A percentile compares a stretch with the other conserved stretches of the same genome.
Conservation (phyloP, 1,140 invertebrate species). For the Drosophila lacteicornis region DNA sequence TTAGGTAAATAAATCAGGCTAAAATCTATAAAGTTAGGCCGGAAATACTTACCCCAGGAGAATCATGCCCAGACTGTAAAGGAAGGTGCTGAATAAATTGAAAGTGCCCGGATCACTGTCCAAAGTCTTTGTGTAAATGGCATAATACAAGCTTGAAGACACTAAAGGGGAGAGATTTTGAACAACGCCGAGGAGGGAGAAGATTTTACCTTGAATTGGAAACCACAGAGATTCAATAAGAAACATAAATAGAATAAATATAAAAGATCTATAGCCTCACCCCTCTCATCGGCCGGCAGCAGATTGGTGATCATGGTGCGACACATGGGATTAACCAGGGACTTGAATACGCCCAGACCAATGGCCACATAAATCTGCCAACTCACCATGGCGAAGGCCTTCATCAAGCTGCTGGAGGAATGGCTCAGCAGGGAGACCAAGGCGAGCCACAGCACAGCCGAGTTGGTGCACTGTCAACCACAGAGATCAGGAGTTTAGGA, state of each 20-base stretch:
- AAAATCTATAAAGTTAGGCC: background rate
- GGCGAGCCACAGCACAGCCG: constrained; percentile 61
- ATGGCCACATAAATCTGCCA: constrained; percentile 88
- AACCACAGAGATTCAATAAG: background rate
- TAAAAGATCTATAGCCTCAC: constrained; percentile 18
- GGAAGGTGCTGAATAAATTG: constrained; percentile 86
- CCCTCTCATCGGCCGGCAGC: constrained; percentile 86
- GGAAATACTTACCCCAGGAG: constrained; percentile 85
- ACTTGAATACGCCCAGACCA: constrained; percentile 86
- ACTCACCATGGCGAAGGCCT: constrained; percentile 86
- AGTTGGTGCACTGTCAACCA: constrained; percentile 56
- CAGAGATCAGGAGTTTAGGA: rapidly evolving
- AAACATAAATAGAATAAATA: background rate
- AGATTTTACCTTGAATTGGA: constrained; percentile 86
- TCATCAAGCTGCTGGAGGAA: constrained; percentile 85
- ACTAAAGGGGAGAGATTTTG: constrained; percentile 88
- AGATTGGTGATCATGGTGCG: constrained; percentile 89
- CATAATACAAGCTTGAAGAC: constrained; percentile 87
- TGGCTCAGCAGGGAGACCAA: constrained; percentile 81
- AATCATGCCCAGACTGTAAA: constrained; percentile 73
- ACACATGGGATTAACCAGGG: constrained; percentile 87
- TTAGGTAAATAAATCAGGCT: constrained; percentile 1
- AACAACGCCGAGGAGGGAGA: constrained; percentile 87
- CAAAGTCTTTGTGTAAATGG: constrained; percentile 87
- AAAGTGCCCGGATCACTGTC: constrained; percentile 86